Evolutionary conservation across 2,797 vertebrate genomes (phyloP), one percentile per base, ranked within the genome.

Genomic region (Labeo calbasu): DNA sequence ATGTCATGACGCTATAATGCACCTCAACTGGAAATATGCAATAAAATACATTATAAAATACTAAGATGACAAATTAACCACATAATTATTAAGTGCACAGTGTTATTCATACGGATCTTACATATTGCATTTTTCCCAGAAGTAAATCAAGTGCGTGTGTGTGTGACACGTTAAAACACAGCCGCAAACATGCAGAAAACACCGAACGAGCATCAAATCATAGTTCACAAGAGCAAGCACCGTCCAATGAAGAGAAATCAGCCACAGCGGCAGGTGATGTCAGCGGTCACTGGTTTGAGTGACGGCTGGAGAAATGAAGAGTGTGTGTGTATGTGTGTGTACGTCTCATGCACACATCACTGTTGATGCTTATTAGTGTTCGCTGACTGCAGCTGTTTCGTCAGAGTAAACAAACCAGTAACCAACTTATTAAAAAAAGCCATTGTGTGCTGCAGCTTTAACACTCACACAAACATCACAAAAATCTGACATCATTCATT

Each of bases 301-400:
- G 79, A 81, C 21, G 53, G 53, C n/a, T 25, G 36, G 46, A 53
- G 48, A 79, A 79, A 66, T 55, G 3, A 75, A 75, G 21, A 43
- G 65, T 69, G 25, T 66, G 63, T 53, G 61, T 50, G 5, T 77
- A 36, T 50, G 76, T 79, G 66, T 28, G 50, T 46, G 32, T 59
- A 11, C 59, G 12, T 79, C 17, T 13, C 23, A 12, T 46, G 65
- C 32, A 81, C 51, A 81, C 51, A 40, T 77, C 21, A 43, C 40
- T 19, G 55, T 40, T 78, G 76, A 73, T 48, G 57, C 6, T 63
- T 48, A 72, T 73, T 36, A 82, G 70, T 70, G 40, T 36, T 40
- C 25, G 8, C 40, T 70, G 68, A 61, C 79, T 61, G 68, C 66
- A 81, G 79, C 43, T 4, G 79, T 50, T 50, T 81, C 53, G 72